phyloP scores from a whole-genome alignment of 2,888 invertebrate genomes.

The Odontomyia ornata region DNA sequence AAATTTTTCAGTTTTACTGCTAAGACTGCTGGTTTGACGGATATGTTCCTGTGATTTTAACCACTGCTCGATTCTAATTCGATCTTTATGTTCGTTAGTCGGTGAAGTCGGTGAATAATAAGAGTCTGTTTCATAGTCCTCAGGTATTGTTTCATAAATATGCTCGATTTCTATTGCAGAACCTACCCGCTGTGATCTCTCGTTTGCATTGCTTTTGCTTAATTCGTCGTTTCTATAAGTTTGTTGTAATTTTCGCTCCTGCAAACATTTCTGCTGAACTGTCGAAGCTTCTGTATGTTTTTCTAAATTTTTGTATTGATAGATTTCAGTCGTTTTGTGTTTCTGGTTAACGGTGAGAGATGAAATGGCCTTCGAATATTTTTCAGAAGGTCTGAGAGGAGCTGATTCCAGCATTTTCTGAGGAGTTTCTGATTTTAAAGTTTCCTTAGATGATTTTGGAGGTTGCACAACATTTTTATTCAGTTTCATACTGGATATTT shows the following conservation, averaged over 20 bases:
- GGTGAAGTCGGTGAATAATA: constrained; percentile 68
- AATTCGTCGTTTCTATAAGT: no score
- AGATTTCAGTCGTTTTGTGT: no score
- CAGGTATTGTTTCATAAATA: constrained; percentile 70
- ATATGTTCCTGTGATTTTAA: constrained; percentile 50
- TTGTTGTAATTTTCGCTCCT: no score
- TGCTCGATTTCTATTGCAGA: constrained; percentile 65
- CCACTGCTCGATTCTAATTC: constrained; percentile 53
- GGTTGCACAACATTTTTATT: constrained; percentile 47
- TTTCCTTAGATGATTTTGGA: constrained; percentile 13
- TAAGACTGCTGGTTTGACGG: constrained; percentile 17
- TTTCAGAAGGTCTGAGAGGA: no score
- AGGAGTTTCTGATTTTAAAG: no score
- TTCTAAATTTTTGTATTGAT: no score
- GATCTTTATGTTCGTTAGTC: constrained; percentile 64
- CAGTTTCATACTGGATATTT: constrained; percentile 70
- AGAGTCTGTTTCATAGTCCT: constrained; percentile 67
- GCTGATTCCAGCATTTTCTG: no score
- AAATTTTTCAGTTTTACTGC: not conserved
- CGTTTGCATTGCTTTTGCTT: not conserved
- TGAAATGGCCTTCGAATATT: no score
- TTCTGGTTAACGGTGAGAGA: no score
- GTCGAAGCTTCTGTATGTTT: no score
- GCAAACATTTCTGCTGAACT: no score
- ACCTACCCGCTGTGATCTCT: constrained; percentile 47